Percentiles rank a stretch among this genome's conserved stretches.
These are phyloP conservation scores for Artemia sp. DNA, from an alignment of 2,888 invertebrate genomes.

Conservation along the genomic window DNA sequence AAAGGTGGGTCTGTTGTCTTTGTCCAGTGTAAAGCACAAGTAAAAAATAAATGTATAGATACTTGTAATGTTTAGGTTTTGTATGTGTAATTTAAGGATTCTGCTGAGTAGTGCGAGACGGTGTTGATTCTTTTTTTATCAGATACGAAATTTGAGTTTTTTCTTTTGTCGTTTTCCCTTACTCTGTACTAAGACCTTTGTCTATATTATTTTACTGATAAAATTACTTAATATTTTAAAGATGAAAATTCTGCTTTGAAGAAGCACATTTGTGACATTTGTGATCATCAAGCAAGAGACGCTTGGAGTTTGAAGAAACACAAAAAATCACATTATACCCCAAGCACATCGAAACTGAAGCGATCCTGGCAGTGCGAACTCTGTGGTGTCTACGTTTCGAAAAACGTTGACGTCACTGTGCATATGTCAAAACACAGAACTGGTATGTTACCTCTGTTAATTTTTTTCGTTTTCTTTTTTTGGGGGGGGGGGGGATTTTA, in stretches of 20 bases:
- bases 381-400: not conserved
- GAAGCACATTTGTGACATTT: not conserved
- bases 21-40: too few relatives aligned
- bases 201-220: too few relatives aligned
- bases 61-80: too few relatives aligned
- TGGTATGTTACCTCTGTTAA: not conserved
- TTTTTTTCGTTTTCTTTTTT: not conserved
- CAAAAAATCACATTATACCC: conserved; percentile 1
- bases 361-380: conserved; percentile 6
- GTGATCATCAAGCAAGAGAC: not conserved
- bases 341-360: not conserved
- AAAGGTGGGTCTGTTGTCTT: too few relatives aligned
- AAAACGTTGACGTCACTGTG: not conserved
- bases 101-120: too few relatives aligned
- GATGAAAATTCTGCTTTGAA: not conserved
- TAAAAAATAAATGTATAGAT: too few relatives aligned
- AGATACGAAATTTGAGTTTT: too few relatives aligned
- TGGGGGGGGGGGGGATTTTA: not conserved
- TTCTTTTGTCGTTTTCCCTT: too few relatives aligned
- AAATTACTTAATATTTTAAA: too few relatives aligned
- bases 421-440: not conserved
- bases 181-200: too few relatives aligned
- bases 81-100: too few relatives aligned
- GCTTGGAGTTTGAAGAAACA: conserved; percentile 2
- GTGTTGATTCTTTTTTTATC: too few relatives aligned